Conservation (phyloP, 2,888 invertebrate genomes). For the Hirtodrosophila alboralis region DNA sequence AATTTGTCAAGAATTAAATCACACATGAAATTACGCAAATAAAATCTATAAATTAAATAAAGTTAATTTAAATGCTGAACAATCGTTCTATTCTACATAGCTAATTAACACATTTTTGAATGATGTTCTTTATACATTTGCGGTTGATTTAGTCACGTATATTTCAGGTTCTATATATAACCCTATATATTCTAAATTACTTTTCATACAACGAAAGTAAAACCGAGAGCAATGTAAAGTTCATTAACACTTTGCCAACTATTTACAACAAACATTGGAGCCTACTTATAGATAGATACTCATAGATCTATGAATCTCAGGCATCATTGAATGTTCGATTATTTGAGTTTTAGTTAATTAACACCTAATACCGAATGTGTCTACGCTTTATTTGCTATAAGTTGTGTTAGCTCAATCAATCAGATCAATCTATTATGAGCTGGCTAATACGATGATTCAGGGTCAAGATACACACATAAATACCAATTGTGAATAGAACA, state of each 20-base stretch:
- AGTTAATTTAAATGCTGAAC: neutral
- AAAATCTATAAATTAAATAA: constrained; percentile 4
- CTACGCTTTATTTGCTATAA: constrained; percentile 44
- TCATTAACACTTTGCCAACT: constrained; percentile 51
- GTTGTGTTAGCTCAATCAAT: constrained; percentile 52
- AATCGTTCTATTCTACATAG: constrained; percentile 7
- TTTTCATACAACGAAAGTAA: constrained; percentile 38
- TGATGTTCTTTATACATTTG: constrained; percentile 9
- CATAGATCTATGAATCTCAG: constrained; percentile 3
- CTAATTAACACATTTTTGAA: constrained; percentile 43
- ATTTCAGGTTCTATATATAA: neutral
- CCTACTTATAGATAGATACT: neutral
- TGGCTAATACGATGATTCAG: constrained; percentile 45
- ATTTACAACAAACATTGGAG: constrained; percentile 1
- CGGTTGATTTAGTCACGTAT: constrained; percentile 12
- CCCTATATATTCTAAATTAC: constrained; percentile 4
- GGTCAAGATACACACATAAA: constrained; percentile 46
- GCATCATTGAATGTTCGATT: constrained; percentile 30
- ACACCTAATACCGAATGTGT: constrained; percentile 46
- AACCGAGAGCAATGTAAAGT: constrained; percentile 52
- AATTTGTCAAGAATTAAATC: neutral
- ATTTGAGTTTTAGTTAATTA: constrained; percentile 56
- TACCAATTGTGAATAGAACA: constrained; percentile 19
- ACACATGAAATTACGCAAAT: too few species aligned
- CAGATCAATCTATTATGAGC: constrained; percentile 29